Base-by-base conservation (phyloP, 1,140 invertebrate genomes). In the Bombus fervidus region DNA sequence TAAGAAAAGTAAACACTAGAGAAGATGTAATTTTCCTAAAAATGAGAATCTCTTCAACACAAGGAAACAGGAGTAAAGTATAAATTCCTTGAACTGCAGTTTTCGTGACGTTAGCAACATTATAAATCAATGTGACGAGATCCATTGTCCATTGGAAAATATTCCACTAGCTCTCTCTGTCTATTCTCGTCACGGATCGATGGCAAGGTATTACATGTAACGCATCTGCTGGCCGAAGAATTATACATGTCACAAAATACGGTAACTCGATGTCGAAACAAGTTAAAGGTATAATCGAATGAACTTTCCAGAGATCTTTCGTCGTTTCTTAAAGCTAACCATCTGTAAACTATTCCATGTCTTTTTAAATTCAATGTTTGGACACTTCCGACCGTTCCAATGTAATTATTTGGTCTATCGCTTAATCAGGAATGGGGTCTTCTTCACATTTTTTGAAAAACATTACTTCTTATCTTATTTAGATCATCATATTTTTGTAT, bases 121-220 rank as follows among this genome's bases (percentile, higher is more conserved):
- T 25, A 41, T 82, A 47, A 82, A 82, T 74, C 81, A 75, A 74
- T 53, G 53, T 22, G 12, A 64, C 81, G 9, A n/a, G 57, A 37
- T 43, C 13, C 73, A 82, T 82, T 74, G 71, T 64, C 25, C 57
- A 57, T 9, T 57, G 22, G 13, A 28, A 82, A 82, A 82, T 82
- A 82, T 74, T 82, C 71, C 57, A 64, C 74, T 75, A 75, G 53
- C 3, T 41, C 10, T 64, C 12, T 74, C 22, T 74, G n/a, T 74
- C 71, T 74, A 74, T 74, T 64, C 57, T 64, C 39, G 81, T 74
- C 71, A 28, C 13, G 41, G 71, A 82, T 82, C 71, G 81, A 74
- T 82, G 39, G 28, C 22, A 73, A 28, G 22, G 22, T 34, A 34
- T 73, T 66, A 37, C 22, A 62, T 47, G 53, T 34, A 39, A 81